Percentiles rank a stretch among this genome's conserved stretches.
phyloP scores from a whole-genome alignment of 2,888 invertebrate genomes.

The Clostera curtula region DNA sequence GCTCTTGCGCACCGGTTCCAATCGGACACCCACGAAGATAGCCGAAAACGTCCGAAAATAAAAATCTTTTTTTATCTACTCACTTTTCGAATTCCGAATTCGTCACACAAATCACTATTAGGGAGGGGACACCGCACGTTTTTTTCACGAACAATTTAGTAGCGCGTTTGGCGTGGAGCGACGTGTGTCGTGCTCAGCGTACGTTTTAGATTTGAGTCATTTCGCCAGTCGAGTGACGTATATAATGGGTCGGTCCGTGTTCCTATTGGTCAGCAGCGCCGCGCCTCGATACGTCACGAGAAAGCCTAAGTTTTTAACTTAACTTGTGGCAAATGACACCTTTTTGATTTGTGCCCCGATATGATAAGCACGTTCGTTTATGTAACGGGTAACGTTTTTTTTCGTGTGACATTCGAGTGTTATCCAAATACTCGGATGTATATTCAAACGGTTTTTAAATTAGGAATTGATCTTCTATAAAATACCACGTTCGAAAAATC shows the following conservation, averaged over 20 bases:
- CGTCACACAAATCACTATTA: conserved; percentile 20
- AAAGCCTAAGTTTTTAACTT: conserved; percentile 46
- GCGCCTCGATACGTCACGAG: conserved; percentile 57
- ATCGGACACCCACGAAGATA: conserved; percentile 22
- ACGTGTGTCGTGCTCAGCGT: conserved; percentile 47
- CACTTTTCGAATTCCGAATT: conserved; percentile 36
- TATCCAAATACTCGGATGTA: too few species aligned
- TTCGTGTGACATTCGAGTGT: too few species aligned
- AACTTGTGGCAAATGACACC: conserved; percentile 9
- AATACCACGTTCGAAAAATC: too few species aligned
- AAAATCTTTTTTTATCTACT: conserved; percentile 32
- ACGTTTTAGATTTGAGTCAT: conserved; percentile 47
- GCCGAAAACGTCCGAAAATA: conserved; percentile 8
- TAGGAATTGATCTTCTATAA: too few species aligned
- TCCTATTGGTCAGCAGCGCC: conserved; percentile 45
- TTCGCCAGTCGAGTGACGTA: conserved; percentile 40
- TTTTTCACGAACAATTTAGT: conserved; percentile 19
- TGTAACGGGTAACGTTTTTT: too few species aligned
- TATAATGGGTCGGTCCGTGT: conserved; percentile 42
- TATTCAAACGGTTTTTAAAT: too few species aligned
- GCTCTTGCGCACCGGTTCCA: conserved; percentile 29
- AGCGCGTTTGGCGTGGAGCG: conserved; percentile 18
- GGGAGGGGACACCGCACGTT: conserved; percentile 13
- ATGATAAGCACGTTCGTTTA: too few species aligned
- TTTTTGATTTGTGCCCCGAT: too few species aligned